These are phyloP conservation scores for Toxotes lorentzi DNA, from an alignment of 2,797 vertebrate genomes.

Conservation along the genomic window DNA sequence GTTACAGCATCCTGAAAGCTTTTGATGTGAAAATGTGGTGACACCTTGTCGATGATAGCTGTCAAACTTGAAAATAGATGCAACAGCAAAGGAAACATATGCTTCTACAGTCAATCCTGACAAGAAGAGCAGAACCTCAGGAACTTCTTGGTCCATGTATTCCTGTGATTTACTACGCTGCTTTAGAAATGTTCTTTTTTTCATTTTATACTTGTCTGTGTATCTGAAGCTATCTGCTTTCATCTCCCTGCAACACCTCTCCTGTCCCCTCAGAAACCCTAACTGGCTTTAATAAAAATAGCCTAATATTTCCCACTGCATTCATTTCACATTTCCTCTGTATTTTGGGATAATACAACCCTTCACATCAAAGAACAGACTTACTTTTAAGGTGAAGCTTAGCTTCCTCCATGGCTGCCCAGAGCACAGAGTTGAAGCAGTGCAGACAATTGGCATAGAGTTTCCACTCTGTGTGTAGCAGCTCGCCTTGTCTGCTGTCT, in stretches of 20 bases:
- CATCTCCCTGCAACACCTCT: slow-evolving; percentile 59
- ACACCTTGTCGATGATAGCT: slow-evolving; percentile 29
- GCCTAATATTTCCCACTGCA: slow-evolving; percentile 60
- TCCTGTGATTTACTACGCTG: slow-evolving; percentile 55
- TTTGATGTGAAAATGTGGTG: slow-evolving; percentile 23
- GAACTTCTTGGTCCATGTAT: slow-evolving; percentile 33
- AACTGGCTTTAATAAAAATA: slow-evolving; percentile 45
- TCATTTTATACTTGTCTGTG: slow-evolving; percentile 45
- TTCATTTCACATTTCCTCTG: slow-evolving; percentile 65
- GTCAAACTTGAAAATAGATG: slow-evolving; percentile 38
- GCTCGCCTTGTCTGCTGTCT: slow-evolving; percentile 24
- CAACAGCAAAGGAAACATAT: slow-evolving; percentile 40
- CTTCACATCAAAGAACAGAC: slow-evolving; percentile 66
- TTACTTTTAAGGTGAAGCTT: slow-evolving; percentile 57
- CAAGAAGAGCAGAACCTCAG: slow-evolving; percentile 39
- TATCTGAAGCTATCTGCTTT: slow-evolving; percentile 67
- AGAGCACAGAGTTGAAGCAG: slow-evolving; percentile 43
- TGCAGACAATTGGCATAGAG: slow-evolving; percentile 41
- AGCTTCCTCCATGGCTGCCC: slow-evolving; percentile 53
- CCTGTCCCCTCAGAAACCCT: slow-evolving; percentile 24
- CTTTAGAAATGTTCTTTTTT: slow-evolving; percentile 54
- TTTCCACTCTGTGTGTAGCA: slow-evolving; percentile 43
- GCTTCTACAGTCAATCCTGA: slow-evolving; percentile 17
- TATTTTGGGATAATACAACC: slow-evolving; percentile 59
- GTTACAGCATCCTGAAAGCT: slow-evolving; percentile 14